Percentiles rank a stretch among this genome's conserved stretches.
Conservation (phyloP, 1,140 invertebrate genomes). For the Trachelipus rathkii region DNA sequence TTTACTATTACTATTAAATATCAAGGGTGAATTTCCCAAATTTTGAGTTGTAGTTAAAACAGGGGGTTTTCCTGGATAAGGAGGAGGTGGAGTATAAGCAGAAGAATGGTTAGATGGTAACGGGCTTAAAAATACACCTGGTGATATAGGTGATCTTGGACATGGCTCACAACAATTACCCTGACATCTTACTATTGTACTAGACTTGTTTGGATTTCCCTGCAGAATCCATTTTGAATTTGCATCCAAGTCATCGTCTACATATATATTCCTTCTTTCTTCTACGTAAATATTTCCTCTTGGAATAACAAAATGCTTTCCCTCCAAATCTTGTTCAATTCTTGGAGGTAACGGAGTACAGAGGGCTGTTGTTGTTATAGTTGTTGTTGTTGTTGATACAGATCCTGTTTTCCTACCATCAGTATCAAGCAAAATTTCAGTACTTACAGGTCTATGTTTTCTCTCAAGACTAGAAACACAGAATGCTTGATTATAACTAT, state of each 20-base stretch:
- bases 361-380: constrained; percentile 17
- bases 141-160: constrained; percentile 26
- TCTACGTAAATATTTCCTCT: constrained; percentile 63
- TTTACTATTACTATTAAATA: constrained; percentile 25
- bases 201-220: constrained; percentile 1
- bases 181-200: constrained; percentile 4
- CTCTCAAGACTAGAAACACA: constrained; percentile 44
- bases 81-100: constrained; percentile 44
- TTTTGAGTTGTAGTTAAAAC: constrained; percentile 26
- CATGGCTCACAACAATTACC: constrained; percentile 20
- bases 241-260: constrained; percentile 42
- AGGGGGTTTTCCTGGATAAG: constrained; percentile 45
- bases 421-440: constrained; percentile 30
- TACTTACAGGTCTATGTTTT: constrained; percentile 40
- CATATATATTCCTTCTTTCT: constrained; percentile 60
- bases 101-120: constrained; percentile 19
- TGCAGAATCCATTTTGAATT: constrained; percentile 41
- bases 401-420: constrained; percentile 14
- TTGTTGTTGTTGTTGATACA: neutral
- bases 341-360: constrained; percentile 40
- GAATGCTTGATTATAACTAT: constrained; percentile 51
- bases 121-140: constrained; percentile 36
- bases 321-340: constrained; percentile 48
- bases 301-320: constrained; percentile 57
- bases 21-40: constrained; percentile 33